Evolutionary conservation across 2,888 invertebrate genomes (phyloP).

Genomic region (Drosophila yooni): DNA sequence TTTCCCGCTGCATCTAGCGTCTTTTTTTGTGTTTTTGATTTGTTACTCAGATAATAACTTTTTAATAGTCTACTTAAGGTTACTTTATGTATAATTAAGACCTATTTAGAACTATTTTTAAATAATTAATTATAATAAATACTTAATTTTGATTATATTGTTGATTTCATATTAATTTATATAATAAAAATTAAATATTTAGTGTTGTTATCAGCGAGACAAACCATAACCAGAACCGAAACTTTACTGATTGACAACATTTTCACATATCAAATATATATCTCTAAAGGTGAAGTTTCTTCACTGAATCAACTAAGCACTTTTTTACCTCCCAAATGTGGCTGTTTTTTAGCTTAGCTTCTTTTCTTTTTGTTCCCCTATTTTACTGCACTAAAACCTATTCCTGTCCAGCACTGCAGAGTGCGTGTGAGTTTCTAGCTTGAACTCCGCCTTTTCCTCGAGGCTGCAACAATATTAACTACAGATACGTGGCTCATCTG

Average conservation of each 20-base stretch:
- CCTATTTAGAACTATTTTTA: background rate
- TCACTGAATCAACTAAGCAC: background rate
- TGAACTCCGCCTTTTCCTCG: slow-evolving; percentile 32
- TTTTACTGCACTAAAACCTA: background rate
- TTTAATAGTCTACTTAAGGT: accelerated
- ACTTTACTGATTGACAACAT: background rate
- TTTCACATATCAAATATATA: background rate
- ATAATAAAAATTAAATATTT: background rate
- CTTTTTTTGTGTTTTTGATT: background rate
- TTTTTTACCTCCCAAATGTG: background rate
- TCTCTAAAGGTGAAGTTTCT: background rate
- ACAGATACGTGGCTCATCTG: slow-evolving; percentile 22
- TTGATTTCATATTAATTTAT: background rate
- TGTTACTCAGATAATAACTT: background rate
- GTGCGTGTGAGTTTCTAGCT: slow-evolving; percentile 8
- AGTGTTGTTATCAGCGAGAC: background rate
- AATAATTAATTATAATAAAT: background rate
- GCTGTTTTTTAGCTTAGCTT: background rate
- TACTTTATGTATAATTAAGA: background rate
- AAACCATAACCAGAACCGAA: background rate
- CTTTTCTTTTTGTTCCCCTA: background rate
- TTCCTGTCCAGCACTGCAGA: background rate
- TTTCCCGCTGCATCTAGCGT: background rate
- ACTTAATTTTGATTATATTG: background rate
- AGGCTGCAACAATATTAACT: slow-evolving; percentile 38